A percentile compares a stretch with the other conserved stretches of the same genome.
phyloP scores from a whole-genome alignment of 2,888 invertebrate genomes.

The Leptodirus hochenwartii region DNA sequence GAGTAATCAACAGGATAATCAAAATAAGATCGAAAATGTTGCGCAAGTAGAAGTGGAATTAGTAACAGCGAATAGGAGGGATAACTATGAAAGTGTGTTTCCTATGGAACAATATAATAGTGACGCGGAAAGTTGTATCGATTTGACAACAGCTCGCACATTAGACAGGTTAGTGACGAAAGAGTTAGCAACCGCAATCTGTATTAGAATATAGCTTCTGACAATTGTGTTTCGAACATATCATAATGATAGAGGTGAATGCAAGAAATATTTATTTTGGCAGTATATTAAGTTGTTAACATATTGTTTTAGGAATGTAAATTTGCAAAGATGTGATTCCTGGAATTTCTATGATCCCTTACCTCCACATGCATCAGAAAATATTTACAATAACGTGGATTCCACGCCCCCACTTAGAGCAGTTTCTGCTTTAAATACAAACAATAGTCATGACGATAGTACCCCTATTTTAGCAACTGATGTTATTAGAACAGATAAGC shows the following conservation, averaged over 20 bases:
- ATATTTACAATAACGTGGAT: slow-evolving; percentile 19
- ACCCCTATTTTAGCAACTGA: slow-evolving; percentile 2
- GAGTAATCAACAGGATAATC: too few relatives aligned
- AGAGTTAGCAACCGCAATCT: too few relatives aligned
- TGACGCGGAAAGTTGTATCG: slow-evolving; percentile 17
- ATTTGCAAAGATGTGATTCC: slow-evolving; percentile 29
- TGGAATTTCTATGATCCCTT: slow-evolving; percentile 33
- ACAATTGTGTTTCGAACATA: too few relatives aligned
- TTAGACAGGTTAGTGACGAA: too few relatives aligned
- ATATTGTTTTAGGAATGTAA: slow-evolving; percentile 17
- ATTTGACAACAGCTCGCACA: slow-evolving; percentile 15
- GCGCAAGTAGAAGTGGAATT: too few relatives aligned
- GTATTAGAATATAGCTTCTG: too few relatives aligned
- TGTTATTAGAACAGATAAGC: slow-evolving; percentile 1
- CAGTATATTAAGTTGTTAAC: too few relatives aligned
- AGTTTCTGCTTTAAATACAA: too few relatives aligned
- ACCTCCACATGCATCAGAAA: slow-evolving; percentile 11
- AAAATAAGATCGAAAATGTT: too few relatives aligned
- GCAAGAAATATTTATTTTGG: too few relatives aligned
- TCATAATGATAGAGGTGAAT: too few relatives aligned
- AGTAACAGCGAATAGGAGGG: too few relatives aligned
- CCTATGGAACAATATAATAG: slow-evolving; percentile 22
- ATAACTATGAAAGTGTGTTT: slow-evolving; percentile 28
- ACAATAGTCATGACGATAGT: slow-evolving; percentile 11
- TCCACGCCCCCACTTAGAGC: slow-evolving; percentile 18